Percentiles rank a stretch among this genome's conserved stretches.
phyloP scores from a whole-genome alignment of 64 coral and sea anemone genomes.

The Astreopora myriophthalma region DNA sequence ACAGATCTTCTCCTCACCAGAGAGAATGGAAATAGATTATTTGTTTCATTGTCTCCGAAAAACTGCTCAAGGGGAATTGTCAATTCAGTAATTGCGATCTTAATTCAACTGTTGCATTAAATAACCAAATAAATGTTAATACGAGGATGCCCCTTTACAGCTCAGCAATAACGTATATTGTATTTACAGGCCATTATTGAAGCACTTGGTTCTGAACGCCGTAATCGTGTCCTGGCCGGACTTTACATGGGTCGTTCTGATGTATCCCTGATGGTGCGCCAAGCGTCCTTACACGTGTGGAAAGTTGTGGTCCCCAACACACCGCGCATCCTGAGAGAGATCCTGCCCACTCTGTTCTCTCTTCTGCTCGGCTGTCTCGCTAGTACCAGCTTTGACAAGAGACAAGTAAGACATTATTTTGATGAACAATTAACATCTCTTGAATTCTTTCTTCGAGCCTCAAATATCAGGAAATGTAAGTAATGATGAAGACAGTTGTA shows the following conservation, averaged over 20 bases:
- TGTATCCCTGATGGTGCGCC: conserved; percentile 93
- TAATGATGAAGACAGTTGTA: background rate
- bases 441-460: no score
- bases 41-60: no score
- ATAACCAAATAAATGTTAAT: no score
- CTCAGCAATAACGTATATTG: background rate
- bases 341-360: conserved; percentile 95
- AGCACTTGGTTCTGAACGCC: conserved; percentile 82
- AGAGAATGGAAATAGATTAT: no score
- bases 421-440: no score
- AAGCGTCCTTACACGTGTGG: conserved; percentile 97
- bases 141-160: no score
- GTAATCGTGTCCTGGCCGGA: conserved; percentile 95
- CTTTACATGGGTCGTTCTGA: conserved; percentile 99
- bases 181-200: conserved; percentile 83
- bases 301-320: conserved; percentile 98
- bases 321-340: conserved; percentile 90
- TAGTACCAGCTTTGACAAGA: conserved; percentile 95
- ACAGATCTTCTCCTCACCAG: no score
- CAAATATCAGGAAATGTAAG: no score
- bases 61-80: no score
- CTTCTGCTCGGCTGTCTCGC: conserved; percentile 92
- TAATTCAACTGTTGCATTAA: no score
- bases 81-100: no score
- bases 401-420: conserved; percentile 87